Evolutionary conservation across 2,797 vertebrate genomes (phyloP), one percentile per base, ranked within the genome.

Genomic region (Melopsittacus undulatus): DNA sequence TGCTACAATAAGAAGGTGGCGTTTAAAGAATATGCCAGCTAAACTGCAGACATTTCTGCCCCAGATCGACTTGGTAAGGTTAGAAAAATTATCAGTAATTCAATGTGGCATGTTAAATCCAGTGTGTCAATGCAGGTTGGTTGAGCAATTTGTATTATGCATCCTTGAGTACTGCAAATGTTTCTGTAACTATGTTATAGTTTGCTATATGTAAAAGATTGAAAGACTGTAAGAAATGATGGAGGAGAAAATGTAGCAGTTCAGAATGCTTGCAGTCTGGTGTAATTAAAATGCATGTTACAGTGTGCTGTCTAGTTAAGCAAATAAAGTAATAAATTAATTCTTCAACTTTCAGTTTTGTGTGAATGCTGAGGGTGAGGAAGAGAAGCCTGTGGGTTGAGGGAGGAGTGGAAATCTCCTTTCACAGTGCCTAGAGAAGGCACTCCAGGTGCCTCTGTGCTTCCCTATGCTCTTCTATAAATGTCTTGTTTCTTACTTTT

Each of bases 81-180:
- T 92, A 78, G 84, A 64, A 91, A 85, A 88, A 86, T 30, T 3
- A 90, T 83, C 34, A 62, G 69, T 95, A 92, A 95, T 89, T 84
- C 79, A 62, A 2, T 54, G 23, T 87, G 89, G 54, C 87, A 10
- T 87, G 69, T 93, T 95, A 93, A 96, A 91, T 92, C 56, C 82
- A 66, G 7, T 69, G 62, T 95, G 82, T 92, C 87, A 81, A 5
- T 86, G 46, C 66, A 93, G 89, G 64, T 57, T 94, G 86, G 77
- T 80, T 56, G 64, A 80, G 48, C 72, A 92, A 84, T 95, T 96
- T 90, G 89, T 89, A 52, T 32, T 62, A 40, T 66, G 6, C 72
- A 43, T 89, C 63, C 61, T 66, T 83, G 59, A 84, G 42, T 80
- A 56, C 22, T 64, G 38, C 54, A 66, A 2, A 42, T 69, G 46